Conservation (phyloP, 37 sponge, comb jelly and placozoan species). For the Dysidea cf. avara region DNA sequence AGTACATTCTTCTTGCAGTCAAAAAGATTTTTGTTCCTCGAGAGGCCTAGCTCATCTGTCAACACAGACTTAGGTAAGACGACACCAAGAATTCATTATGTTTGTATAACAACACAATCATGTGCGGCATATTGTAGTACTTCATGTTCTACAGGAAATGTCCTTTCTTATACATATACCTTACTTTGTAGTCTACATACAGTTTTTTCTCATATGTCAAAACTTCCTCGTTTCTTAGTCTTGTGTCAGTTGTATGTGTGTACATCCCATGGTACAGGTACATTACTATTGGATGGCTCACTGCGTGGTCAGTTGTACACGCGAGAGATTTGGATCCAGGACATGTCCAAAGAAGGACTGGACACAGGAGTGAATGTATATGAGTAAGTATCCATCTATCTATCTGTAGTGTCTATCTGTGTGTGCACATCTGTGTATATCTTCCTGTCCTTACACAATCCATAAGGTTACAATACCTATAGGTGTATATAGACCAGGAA, state of each 20-base stretch:
- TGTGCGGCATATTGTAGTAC: no score
- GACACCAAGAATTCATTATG: no score
- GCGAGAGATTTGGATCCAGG: slow-evolving; percentile 41
- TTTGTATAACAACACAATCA: no score
- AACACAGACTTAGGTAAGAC: slow-evolving; percentile 39
- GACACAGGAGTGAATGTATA: slow-evolving; percentile 30
- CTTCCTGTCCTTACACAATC: no score
- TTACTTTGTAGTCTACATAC: no score
- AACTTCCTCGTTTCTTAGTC: no score
- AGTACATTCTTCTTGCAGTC: neutral
- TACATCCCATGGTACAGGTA: slow-evolving; percentile 38
- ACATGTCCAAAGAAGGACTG: slow-evolving; percentile 27
- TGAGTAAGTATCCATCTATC: neutral
- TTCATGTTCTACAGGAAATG: no score
- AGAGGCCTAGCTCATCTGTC: slow-evolving; percentile 9
- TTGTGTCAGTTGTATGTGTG: no score
- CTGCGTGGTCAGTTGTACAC: slow-evolving; percentile 50
- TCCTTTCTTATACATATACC: no score
- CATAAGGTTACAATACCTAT: no score
- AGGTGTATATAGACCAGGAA: no score
- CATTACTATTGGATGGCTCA: slow-evolving; percentile 26
- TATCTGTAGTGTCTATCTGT: neutral
- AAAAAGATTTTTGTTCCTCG: slow-evolving; percentile 1
- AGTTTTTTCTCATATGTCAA: no score
- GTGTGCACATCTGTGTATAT: neutral